Evolutionary conservation across 2,113 vertebrate species (phyloP), one percentile per base, ranked within the genome.

Genomic region (Alaudala cheleensis): DNA sequence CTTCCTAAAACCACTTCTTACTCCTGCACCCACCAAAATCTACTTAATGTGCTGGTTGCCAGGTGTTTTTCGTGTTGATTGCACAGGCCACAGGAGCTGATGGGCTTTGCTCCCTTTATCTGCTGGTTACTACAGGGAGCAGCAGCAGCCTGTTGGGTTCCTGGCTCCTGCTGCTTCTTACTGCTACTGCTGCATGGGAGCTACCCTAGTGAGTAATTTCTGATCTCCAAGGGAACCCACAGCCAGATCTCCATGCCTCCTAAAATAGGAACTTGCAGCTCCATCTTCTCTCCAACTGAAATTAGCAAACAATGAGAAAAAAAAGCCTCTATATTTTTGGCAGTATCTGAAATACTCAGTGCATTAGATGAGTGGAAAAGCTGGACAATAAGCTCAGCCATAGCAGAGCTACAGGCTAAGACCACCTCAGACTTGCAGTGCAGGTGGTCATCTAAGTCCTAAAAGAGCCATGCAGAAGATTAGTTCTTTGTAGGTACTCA

Each of bases 151-250:
- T 70, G 33, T 37, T 58, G 70, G 45, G 45, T 31, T 94, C 40
- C 50, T 78, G 53, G 66, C 28, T 92, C 28, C 85, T 62, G 34
- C 62, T 58, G 12, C n/a, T 81, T 54, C 29, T 56, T 34, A 2
- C n/a, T 61, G 60, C 53, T 88, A 21, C 47, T 88, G 51, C 65
- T 78, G 61, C 69, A 81, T 1, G 17, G 60, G 65, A 90, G 77
- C 54, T 44, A 8, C 49, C 3, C 0, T 49, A 86, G 67, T 83
- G 88, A 91, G 67, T 90, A 34, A 94, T 54, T 88, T 78, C 66
- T 72, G 33, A 54, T 93, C 89, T 90, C 93, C 84, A 96, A 93
- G 95, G 95, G 81, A 95, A 86, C 88, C 54, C 64, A 28, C 39
- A 83, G 28, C 58, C 64, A 50, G 23, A 92, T 25, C 91, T 81